Base-by-base conservation (phyloP, 2,797 vertebrate species). In the Channa striata region DNA sequence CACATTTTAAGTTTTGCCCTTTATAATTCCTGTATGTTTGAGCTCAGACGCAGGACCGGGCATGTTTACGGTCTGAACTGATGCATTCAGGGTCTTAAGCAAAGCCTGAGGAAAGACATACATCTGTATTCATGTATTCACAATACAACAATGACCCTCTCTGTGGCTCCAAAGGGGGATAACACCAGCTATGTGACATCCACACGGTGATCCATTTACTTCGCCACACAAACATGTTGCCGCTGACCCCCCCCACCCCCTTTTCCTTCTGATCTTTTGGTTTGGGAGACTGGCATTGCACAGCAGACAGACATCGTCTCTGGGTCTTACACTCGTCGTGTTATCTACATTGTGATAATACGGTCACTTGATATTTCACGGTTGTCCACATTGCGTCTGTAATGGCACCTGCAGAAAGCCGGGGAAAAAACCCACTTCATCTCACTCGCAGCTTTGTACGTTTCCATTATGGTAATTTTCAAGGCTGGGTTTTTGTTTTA, bases 1-100 rank as follows among this genome's bases (percentile, higher is more conserved):
- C 87, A 80, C 85, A 82, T 93, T 91, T 93, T 86, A 90, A 86
- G 69, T 93, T 86, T 91, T 93, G 88, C 89, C 91, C 89, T 92
- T 92, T 92, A 88, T 91, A 89, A 89, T 90, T 90, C 90, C 87
- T 88, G 89, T 87, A 87, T 85, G 84, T 93, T 87, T 83, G 89
- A 89, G 89, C 88, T 91, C 72, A 63, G 46, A 39, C 6, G 84
- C 90, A 93, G 88, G 94, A 94, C 93, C 53, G 72, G 92, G 93
- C 94, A 87, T 76, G 93, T 39, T 85, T 78, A 87, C 81, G 84
- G 93, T 71, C 72, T 72, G 72, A 58, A 25, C 14, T 72, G 82
- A 80, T 81, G 85, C 81, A 75, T 77, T 84, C 80, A 65, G 64
- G 82, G 78, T 75, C 81, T 72, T 40, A 67, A 67, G 74, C 50